phyloP scores from a whole-genome alignment of 2,888 invertebrate genomes.

The Yponomeuta cagnagella region DNA sequence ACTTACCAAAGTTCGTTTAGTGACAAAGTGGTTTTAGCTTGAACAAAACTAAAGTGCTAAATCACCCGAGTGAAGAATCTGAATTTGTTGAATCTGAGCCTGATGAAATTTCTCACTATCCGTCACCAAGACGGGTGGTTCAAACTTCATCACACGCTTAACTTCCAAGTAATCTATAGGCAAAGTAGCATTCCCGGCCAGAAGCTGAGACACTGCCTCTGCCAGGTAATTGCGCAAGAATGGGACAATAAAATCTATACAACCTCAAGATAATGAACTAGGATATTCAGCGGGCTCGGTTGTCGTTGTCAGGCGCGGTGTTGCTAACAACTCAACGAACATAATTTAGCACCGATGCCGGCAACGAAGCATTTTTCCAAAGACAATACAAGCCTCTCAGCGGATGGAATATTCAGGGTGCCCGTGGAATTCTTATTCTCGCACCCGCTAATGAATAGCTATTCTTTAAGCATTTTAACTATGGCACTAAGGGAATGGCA shows the following conservation, averaged over 20 bases:
- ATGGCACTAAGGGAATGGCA: slow-evolving; percentile 69
- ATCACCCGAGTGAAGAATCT: no score
- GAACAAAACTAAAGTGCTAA: no score
- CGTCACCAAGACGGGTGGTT: background rate
- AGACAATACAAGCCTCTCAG: slow-evolving; percentile 67
- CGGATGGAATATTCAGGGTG: slow-evolving; percentile 69
- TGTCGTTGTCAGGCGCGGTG: slow-evolving; percentile 39
- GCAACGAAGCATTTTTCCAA: slow-evolving; percentile 64
- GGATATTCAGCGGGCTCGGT: slow-evolving; percentile 39
- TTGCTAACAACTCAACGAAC: slow-evolving; percentile 44
- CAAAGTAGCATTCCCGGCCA: background rate
- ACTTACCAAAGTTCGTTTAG: no score
- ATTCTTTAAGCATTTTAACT: slow-evolving; percentile 75
- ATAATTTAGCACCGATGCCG: slow-evolving; percentile 64
- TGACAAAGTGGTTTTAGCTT: no score
- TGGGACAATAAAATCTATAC: slow-evolving; percentile 42
- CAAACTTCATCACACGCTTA: background rate
- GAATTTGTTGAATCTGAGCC: background rate
- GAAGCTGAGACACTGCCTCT: background rate
- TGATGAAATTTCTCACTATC: background rate
- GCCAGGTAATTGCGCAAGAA: slow-evolving; percentile 31
- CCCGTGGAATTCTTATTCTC: slow-evolving; percentile 73
- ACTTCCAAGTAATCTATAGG: slow-evolving; percentile 29
- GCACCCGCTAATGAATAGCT: slow-evolving; percentile 75
- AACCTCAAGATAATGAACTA: slow-evolving; percentile 54